A percentile compares a stretch with the other conserved stretches of the same genome.
Evolutionary conservation across 1,140 invertebrate species (phyloP).

Genomic region (Caenorhabditis brenneri): DNA sequence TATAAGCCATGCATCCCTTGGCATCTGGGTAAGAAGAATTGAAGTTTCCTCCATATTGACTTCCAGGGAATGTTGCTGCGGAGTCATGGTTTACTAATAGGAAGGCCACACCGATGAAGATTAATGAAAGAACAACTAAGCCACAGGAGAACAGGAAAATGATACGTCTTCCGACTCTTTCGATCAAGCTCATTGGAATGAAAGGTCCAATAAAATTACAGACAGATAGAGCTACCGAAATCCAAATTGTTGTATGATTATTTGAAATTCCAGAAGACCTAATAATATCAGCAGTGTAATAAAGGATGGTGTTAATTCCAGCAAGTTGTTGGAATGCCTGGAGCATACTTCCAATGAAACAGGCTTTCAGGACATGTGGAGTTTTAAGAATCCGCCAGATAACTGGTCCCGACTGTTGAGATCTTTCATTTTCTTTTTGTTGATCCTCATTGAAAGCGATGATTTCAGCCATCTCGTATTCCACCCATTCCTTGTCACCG

Average conservation of each 20-base stretch:
- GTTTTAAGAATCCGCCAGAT: conserved; percentile 73
- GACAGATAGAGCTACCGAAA: conserved; percentile 72
- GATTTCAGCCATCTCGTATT: conserved; percentile 67
- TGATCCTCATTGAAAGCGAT: neutral
- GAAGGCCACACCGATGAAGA: neutral
- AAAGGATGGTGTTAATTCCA: conserved; percentile 79
- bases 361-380: conserved; percentile 73
- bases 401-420: conserved; percentile 62
- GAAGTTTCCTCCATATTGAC: neutral
- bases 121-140: conserved; percentile 65
- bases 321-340: conserved; percentile 76
- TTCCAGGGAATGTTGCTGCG: neutral
- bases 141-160: conserved; percentile 74
- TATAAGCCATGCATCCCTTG: conserved; percentile 12
- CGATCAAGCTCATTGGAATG: conserved; percentile 76
- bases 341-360: conserved; percentile 75
- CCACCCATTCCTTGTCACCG: conserved; percentile 62
- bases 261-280: conserved; percentile 76
- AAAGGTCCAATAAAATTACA: conserved; percentile 76
- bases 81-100: conserved; percentile 59
- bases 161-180: conserved; percentile 75
- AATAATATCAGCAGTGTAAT: conserved; percentile 77
- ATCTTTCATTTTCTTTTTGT: neutral
- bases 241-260: conserved; percentile 75
- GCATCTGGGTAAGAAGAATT: conserved; percentile 18